phyloP scores from a whole-genome alignment of 2,113 vertebrate genomes.

The Callorhinus ursinus region DNA sequence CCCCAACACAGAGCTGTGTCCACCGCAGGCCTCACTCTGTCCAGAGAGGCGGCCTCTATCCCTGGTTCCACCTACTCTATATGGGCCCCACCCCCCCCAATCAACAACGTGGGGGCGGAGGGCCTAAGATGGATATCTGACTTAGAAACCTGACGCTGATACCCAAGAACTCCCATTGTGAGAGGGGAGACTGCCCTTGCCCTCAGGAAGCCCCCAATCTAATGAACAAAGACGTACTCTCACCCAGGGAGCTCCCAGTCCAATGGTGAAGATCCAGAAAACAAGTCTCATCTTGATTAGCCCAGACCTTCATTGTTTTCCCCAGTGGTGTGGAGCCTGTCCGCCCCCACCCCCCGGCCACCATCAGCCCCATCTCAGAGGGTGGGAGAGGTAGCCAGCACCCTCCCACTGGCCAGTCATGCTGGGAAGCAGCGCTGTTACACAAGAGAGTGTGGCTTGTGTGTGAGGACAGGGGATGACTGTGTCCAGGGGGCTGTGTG shows the following conservation, averaged over 20 bases:
- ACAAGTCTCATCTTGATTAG: no score
- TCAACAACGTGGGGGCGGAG: not conserved
- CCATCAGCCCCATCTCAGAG: not conserved
- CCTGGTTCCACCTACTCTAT: not conserved
- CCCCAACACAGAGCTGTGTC: not conserved
- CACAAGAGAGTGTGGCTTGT: rapidly evolving
- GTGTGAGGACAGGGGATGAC: not conserved
- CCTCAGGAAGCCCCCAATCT: not conserved
- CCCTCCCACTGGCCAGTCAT: not conserved
- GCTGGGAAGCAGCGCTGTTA: not conserved
- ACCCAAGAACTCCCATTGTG: not conserved
- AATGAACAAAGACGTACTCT: not conserved
- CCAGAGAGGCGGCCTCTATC: not conserved
- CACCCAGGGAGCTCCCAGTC: not conserved
- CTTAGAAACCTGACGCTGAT: not conserved
- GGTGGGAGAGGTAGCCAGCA: not conserved
- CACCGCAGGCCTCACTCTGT: not conserved
- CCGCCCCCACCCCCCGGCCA: rapidly evolving
- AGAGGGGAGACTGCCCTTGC: not conserved
- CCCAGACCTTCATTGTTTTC: not conserved
- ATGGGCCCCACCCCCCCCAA: not conserved
- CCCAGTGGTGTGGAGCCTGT: not conserved
- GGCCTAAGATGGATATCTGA: not conserved
- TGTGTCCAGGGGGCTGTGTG: not conserved
- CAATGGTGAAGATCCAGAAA: not conserved